Base-by-base conservation (phyloP, 53 echinoderm and acorn worm genomes). In the Paracentrotus lividus region DNA sequence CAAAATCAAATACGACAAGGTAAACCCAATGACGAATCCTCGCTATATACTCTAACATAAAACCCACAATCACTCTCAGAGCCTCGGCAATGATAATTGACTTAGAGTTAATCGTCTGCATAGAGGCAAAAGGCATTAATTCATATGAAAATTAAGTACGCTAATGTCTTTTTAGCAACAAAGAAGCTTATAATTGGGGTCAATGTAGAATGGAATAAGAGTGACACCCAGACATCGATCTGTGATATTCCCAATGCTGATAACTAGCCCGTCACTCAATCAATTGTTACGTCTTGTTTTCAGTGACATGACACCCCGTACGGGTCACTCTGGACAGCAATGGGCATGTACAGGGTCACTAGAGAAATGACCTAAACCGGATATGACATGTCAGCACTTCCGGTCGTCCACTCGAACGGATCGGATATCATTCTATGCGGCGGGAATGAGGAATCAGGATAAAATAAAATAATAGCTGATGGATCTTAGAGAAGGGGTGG, bases 331-430 rank as follows among this genome's bases (percentile, higher is more conserved):
- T 21, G 55, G 57, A 54, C 36, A 21, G 33, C 57, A 34, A 3
- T 36, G 55, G 57, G 57, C 23, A 56, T 57, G 55, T 55, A 44
- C 5, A 75, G 34, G 90, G 90, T 90, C 90, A 90, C 90, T 32
- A 24, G 90, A 53, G 90, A 90, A 49, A 90, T 90, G 75, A 52
- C 90, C 90, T 23, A 72, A 72, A 72, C 90, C 90, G 90, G 90
- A 90, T 90, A 90, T 90, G 90, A 72, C 90, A 90, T 51, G 90
- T 69, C 90, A 69, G 69, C 72, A 90, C 90, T 90, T 90, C 90
- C 90, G 75, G 69, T 44, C 49, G 31, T 2, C 29, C 27, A 69
- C 90, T 90, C 36, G 90, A 45, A 60, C 89, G 89, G 65, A 57
- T 61, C 20, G n/a, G 57, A 43, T 60, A 59, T 36, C 53, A n/a